A percentile compares a stretch with the other conserved stretches of the same genome.
Evolutionary conservation across 2,888 invertebrate species (phyloP).

Genomic region (Tinea pellionella): DNA sequence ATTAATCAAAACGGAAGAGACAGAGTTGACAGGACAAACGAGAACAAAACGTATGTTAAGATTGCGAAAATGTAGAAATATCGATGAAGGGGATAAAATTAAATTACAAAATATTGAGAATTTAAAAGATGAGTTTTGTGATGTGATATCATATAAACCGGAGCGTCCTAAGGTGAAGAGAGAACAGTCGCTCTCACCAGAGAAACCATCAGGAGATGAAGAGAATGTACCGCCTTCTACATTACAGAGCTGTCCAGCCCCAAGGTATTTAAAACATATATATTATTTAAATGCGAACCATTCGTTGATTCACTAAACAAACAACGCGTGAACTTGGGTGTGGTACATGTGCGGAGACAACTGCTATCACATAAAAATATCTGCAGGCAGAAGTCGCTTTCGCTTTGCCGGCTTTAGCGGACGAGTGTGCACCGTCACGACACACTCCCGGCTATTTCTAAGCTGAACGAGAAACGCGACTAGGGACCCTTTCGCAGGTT

Average conservation of each 20-base stretch:
- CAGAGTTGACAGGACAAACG: not conserved
- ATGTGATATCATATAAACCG: constrained; percentile 46
- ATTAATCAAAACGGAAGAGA: not conserved
- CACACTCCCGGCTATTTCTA: too few relatives aligned
- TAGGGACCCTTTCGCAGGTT: too few relatives aligned
- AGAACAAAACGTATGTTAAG: constrained; percentile 22
- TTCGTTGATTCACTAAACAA: too few relatives aligned
- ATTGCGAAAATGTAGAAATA: constrained; percentile 33
- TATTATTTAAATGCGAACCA: not conserved
- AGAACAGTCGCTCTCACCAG: constrained; percentile 46
- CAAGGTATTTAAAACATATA: constrained; percentile 32
- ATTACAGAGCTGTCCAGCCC: constrained; percentile 50
- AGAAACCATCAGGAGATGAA: constrained; percentile 26
- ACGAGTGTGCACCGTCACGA: too few relatives aligned
- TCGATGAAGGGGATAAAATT: constrained; percentile 20
- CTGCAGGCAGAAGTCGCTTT: too few relatives aligned
- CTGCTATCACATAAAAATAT: too few relatives aligned
- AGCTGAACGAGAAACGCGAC: too few relatives aligned
- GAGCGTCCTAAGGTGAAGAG: constrained; percentile 30
- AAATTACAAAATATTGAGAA: constrained; percentile 50
- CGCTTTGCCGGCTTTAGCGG: too few relatives aligned
- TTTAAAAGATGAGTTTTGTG: constrained; percentile 48
- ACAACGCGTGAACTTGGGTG: too few relatives aligned
- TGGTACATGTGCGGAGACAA: too few relatives aligned
- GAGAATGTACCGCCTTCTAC: constrained; percentile 40